A percentile compares a stretch with the other conserved stretches of the same genome.
Conservation (phyloP, 2,888 invertebrate species). For the Chymomyza caudatula region DNA sequence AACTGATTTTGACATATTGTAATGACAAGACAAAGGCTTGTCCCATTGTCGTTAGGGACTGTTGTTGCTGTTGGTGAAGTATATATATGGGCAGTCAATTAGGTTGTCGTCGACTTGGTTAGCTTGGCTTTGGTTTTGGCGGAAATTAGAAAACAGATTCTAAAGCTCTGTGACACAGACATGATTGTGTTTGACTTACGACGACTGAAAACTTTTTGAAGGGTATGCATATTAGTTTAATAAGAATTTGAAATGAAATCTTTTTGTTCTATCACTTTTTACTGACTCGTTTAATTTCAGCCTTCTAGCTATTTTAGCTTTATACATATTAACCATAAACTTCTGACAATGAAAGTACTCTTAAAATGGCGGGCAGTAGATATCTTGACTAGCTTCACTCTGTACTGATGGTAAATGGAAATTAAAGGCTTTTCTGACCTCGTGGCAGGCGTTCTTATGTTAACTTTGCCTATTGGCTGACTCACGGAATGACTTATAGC, state of each 20-base stretch:
- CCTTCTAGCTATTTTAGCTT: too few relatives aligned
- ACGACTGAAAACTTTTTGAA: too few relatives aligned
- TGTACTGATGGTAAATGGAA: too few relatives aligned
- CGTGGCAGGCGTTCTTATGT: conserved; percentile 51
- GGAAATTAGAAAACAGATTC: conserved; percentile 58
- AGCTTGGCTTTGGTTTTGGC: conserved; percentile 29
- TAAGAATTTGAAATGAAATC: too few relatives aligned
- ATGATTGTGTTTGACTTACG: conserved; percentile 11
- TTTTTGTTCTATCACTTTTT: too few relatives aligned
- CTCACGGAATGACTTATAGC: not conserved
- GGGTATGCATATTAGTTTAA: not conserved
- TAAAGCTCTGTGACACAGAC: conserved; percentile 23
- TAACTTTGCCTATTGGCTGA: conserved; percentile 30
- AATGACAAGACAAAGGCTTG: conserved; percentile 51
- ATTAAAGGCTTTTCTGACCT: too few relatives aligned
- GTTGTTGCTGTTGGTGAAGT: not conserved
- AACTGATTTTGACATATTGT: conserved; percentile 62
- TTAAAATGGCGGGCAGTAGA: too few relatives aligned
- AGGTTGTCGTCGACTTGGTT: conserved; percentile 8
- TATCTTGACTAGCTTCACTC: too few relatives aligned
- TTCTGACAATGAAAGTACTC: too few relatives aligned
- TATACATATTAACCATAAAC: too few relatives aligned
- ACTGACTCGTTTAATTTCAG: too few relatives aligned
- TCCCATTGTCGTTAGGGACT: not conserved
- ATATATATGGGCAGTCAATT: not conserved